These are phyloP conservation scores for Liasis olivaceus DNA, from an alignment of 2,797 vertebrate species.

Conservation along the genomic window DNA sequence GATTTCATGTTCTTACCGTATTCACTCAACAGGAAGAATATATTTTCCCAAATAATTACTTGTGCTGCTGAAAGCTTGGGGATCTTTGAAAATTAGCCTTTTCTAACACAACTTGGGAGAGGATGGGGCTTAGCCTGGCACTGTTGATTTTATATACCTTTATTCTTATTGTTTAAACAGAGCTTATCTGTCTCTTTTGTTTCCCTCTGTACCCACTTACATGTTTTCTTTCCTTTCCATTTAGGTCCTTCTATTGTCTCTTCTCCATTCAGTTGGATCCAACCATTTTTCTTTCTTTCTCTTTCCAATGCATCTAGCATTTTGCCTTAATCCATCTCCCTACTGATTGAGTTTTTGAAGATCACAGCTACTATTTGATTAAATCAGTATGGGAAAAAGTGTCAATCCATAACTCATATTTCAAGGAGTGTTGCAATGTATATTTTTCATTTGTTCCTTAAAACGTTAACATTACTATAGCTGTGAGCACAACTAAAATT, in stretches of 20 bases:
- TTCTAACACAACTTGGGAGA: neutral
- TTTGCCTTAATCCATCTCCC: neutral
- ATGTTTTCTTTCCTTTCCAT: neutral
- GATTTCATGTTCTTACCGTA: neutral
- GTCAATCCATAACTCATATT: neutral
- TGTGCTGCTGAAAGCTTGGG: neutral
- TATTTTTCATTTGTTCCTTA: constrained; percentile 39
- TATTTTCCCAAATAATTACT: neutral
- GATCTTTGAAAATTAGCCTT: neutral
- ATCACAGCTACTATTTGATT: neutral
- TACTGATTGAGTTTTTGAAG: neutral
- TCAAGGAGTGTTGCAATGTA: constrained; percentile 26
- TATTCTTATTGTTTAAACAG: neutral
- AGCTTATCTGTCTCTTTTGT: neutral
- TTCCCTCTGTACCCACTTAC: neutral
- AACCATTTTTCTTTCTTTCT: neutral
- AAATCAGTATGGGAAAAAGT: neutral
- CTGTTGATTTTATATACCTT: neutral
- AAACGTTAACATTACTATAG: constrained; percentile 13
- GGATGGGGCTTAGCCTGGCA: neutral
- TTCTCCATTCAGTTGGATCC: neutral
- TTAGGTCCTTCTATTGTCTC: neutral
- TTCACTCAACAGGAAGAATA: neutral
- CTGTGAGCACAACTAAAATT: constrained; percentile 35
- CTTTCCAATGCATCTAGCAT: neutral